Evolutionary conservation across 2,888 invertebrate genomes (phyloP).

Genomic region (Penaeus monodon): DNA sequence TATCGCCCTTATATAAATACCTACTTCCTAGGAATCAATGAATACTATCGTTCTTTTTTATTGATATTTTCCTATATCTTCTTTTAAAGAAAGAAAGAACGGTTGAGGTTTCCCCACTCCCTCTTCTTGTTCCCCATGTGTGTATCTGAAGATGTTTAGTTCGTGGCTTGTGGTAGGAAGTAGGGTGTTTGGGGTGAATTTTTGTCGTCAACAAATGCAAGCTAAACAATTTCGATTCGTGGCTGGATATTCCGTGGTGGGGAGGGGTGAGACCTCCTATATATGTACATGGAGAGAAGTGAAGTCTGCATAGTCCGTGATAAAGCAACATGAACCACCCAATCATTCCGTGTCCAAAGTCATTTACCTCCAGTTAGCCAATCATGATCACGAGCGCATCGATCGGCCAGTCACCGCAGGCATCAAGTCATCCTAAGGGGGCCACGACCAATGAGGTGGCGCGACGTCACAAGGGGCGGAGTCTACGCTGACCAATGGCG

Average conservation of each 20-base stretch:
- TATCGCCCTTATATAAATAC: no score
- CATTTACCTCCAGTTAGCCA: slow-evolving; percentile 57
- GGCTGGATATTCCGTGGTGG: neutral
- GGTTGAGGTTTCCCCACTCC: no score
- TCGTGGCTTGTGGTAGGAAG: no score
- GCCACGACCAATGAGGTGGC: slow-evolving; percentile 42
- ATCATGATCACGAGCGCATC: slow-evolving; percentile 48
- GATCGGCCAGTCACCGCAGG: slow-evolving; percentile 59
- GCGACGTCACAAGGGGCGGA: slow-evolving; percentile 53
- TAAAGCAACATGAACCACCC: slow-evolving; percentile 49
- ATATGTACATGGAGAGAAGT: slow-evolving; percentile 32
- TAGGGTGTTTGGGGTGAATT: neutral
- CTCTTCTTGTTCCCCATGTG: no score
- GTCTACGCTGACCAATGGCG: slow-evolving; percentile 50
- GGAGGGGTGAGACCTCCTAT: neutral
- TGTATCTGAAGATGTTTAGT: no score
- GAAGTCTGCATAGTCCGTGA: slow-evolving; percentile 49
- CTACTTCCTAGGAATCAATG: no score
- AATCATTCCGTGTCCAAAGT: slow-evolving; percentile 56
- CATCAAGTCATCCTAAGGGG: slow-evolving; percentile 54
- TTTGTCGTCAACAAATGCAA: slow-evolving; percentile 13
- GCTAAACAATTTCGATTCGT: slow-evolving; percentile 31
- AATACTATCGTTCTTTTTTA: no score
- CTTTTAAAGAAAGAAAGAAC: no score
- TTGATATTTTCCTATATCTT: no score